A percentile compares a stretch with the other conserved stretches of the same genome.
Conservation (phyloP, 2,113 vertebrate genomes). For the Syrmaticus mikado region DNA sequence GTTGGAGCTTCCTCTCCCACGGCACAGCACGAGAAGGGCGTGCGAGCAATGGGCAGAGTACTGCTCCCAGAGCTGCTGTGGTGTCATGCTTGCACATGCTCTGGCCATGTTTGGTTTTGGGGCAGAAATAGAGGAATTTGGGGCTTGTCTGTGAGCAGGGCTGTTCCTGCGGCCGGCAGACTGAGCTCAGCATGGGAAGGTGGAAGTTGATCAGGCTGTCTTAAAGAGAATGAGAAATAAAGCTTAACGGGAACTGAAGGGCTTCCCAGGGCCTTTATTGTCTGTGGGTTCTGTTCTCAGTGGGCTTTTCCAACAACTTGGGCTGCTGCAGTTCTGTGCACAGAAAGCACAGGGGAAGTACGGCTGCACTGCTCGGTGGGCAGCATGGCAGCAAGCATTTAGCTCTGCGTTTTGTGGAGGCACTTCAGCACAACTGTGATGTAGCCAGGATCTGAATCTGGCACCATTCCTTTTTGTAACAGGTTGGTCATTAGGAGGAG, state of each 20-base stretch:
- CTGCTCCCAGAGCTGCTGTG: not conserved
- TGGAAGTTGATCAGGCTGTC: not conserved
- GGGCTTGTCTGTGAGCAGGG: not conserved
- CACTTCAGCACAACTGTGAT: not conserved
- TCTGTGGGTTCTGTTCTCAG: not conserved
- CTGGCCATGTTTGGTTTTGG: not conserved
- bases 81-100: fast-evolving
- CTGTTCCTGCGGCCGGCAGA: not conserved
- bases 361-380: not conserved
- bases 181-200: not conserved
- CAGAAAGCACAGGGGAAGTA: fast-evolving
- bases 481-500: not conserved
- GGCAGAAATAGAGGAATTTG: not conserved
- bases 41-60: not conserved
- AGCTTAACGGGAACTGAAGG: not conserved
- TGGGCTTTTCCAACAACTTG: not conserved
- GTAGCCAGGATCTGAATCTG: not conserved
- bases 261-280: not conserved
- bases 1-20: fast-evolving
- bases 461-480: not conserved
- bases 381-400: not conserved
- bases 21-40: fast-evolving
- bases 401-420: not conserved
- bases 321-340: not conserved
- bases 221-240: not conserved